Evolutionary conservation across 2,113 vertebrate genomes (phyloP), one percentile per base, ranked within the genome.

Genomic region (Chascanopsetta lugubris): DNA sequence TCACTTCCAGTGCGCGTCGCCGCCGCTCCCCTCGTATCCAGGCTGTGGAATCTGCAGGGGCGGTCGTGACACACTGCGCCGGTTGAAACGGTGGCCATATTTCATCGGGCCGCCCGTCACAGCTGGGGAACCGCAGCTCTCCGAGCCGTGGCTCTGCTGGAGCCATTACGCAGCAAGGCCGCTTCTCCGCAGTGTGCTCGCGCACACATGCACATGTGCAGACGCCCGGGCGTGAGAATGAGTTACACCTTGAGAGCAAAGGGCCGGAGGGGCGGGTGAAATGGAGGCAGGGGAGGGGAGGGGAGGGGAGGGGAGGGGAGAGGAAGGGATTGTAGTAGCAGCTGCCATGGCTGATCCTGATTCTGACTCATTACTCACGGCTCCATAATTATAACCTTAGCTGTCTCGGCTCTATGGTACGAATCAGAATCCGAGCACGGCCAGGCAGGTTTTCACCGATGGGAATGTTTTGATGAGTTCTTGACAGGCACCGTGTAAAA

Each of bases 151-250:
- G 40, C 66, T 88, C 82, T 86, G 87, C 72, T 67, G 61, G 62
- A 87, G 71, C 80, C 82, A 75, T 87, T 80, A 84, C 72, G 56
- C 72, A 34, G 64, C 67, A 30, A 84, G 77, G 76, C 67, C 70
- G 69, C 62, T 61, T 62, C 69, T 65, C 43, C 36, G 10, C 10
- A 15, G 40, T 61, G 46, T 34, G 22, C 67, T 49, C 54, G 58
- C 65, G 8, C 42, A 43, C 24, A 40, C 53, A 59, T 27, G 21
- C 63, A 61, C 50, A 58, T 24, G 42, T 45, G 30, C 51, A 48
- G 42, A 70, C 56, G 70, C 48, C 60, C 71, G 36, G 30, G 48
- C 40, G 24, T 40, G 51, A 62, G 64, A 69, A 70, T 84, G 72
- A 87, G 68, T 87, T 83, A 80, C 54, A 49, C 55, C 62, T 72